Conservation (phyloP, 2,797 vertebrate species). For the Yasuhikotakia modesta region DNA sequence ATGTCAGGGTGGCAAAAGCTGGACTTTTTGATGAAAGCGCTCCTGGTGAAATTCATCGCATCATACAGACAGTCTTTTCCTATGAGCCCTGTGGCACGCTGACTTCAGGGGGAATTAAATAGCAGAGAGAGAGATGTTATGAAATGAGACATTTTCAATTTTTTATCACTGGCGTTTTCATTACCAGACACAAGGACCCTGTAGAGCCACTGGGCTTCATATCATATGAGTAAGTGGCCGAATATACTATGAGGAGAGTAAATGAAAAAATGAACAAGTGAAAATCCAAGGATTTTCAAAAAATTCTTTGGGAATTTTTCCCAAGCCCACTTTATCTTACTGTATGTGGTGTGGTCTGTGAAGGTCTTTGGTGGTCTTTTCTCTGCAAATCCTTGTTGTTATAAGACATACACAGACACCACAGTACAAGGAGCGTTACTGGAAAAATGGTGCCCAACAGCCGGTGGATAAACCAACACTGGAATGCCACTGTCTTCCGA, state of each 20-base stretch:
- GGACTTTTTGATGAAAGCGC: conserved; percentile 32
- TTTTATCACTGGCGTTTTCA: conserved; percentile 45
- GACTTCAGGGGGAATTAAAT: conserved; percentile 33
- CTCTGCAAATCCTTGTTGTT: background rate
- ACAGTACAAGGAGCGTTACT: background rate
- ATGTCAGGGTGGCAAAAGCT: conserved; percentile 37
- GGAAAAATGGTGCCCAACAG: background rate
- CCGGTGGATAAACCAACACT: background rate
- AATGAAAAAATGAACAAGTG: conserved; percentile 29
- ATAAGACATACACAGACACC: background rate
- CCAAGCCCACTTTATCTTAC: background rate
- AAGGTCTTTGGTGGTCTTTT: background rate
- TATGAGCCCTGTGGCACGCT: conserved; percentile 35
- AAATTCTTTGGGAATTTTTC: background rate
- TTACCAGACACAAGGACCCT: conserved; percentile 46
- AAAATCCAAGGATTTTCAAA: background rate
- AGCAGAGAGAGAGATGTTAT: conserved; percentile 29
- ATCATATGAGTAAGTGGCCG: conserved; percentile 37
- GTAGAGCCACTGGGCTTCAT: conserved; percentile 47
- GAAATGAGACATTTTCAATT: conserved; percentile 38
- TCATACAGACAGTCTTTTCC: conserved; percentile 50
- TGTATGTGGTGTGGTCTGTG: background rate
- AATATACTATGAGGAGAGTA: conserved; percentile 45
- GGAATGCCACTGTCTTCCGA: background rate
- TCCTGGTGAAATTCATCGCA: conserved; percentile 42